Evolutionary conservation across 2,113 vertebrate genomes (phyloP).

Genomic region (Centrocercus urophasianus): DNA sequence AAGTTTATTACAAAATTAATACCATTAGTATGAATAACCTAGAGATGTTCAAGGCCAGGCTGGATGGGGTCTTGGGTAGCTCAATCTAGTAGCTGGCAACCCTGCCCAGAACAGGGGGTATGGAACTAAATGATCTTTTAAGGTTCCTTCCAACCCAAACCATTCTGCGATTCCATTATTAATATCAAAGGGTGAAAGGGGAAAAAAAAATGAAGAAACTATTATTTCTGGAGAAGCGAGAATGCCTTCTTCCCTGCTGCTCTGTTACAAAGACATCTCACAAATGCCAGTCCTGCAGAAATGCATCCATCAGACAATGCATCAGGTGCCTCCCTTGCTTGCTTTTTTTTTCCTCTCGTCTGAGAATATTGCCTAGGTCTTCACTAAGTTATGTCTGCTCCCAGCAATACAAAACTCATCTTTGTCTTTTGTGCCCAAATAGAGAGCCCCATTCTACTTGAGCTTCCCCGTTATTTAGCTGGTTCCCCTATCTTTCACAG

Average conservation of each 20-base stretch:
- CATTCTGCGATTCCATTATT: background rate
- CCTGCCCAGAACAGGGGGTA: no score
- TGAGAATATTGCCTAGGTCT: background rate
- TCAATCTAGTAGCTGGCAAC: background rate
- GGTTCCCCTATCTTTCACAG: background rate
- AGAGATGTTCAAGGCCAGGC: background rate
- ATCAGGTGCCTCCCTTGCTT: background rate
- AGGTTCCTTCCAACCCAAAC: background rate
- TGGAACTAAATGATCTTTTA: background rate
- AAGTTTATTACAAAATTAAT: background rate
- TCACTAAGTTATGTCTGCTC: background rate
- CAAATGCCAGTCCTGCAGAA: background rate
- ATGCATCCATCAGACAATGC: background rate
- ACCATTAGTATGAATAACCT: background rate
- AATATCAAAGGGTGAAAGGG: background rate
- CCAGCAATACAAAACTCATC: background rate
- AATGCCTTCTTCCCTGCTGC: background rate
- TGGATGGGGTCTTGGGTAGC: background rate
- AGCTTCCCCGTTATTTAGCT: background rate
- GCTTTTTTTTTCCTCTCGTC: background rate
- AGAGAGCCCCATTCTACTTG: background rate
- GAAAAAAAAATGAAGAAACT: background rate
- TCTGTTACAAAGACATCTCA: background rate
- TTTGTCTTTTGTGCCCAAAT: background rate
- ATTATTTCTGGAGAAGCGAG: background rate